Base-by-base conservation (phyloP, 2,888 invertebrate genomes). In the Epistrophe eligans region DNA sequence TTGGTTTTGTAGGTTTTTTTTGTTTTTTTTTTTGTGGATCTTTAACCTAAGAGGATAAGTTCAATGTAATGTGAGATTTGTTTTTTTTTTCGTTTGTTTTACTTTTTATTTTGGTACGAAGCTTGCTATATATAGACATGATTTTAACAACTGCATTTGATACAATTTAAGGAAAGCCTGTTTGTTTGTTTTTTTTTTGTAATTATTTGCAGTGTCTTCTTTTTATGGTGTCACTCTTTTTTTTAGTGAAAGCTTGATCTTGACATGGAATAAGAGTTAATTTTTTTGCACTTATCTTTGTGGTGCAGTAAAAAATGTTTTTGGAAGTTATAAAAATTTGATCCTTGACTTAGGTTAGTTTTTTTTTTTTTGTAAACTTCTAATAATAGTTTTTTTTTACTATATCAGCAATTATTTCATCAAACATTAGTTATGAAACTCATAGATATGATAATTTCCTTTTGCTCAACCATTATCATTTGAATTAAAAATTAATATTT, bases 11-110 rank as follows among this genome's bases (percentile, higher is more conserved):
- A 7, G 35, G 28, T 66, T 24, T 35, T 60, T 55, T 70, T 57
- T 13, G 10, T 60, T 72, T 71, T 38, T 48, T 43, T 60, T 60
- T 60, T 19, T 10, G 38, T 19, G 13, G 24, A 43, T 43, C 19
- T 62, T 40, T 43, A 62, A 62, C 62, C 43, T 5, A 19, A 60
- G 60, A 24, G 40, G 38, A 62, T 40, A 62, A 62, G 45, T 83
- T 74, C 70, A 55, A 52, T 67, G 24, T 66, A 55, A 35, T 52
- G 58, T 80, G 38, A 11, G 15, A 43, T 13, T 32, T 38, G 11
- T 38, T 38, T 62, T 60, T 73, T 67, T n/a, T 24, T 50, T 64
- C 45, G 38, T 60, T 72, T 77, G 62, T 67, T 83, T 71, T 70
- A 19, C 11, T 67, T 71, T 72, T 52, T 32, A 67, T 80, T 72